These are phyloP conservation scores for Conchocele bisecta DNA, from an alignment of 2,888 invertebrate species.

Conservation along the genomic window DNA sequence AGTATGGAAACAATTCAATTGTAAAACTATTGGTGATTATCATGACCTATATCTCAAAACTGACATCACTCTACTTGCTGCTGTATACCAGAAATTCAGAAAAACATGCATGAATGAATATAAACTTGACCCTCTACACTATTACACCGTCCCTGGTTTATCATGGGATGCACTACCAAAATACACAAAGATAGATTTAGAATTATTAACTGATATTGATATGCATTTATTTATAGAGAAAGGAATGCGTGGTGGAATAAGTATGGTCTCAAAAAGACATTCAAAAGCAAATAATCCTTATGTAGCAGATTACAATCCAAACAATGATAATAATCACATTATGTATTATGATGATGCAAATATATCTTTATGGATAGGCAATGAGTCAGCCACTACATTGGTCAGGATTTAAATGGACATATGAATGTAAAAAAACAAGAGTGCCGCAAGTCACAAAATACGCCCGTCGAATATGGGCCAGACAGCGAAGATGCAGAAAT, in stretches of 20 bases:
- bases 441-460: too few species aligned
- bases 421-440: neutral
- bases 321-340: slow-evolving; percentile 21
- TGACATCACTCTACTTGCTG: slow-evolving; percentile 72
- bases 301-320: slow-evolving; percentile 13
- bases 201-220: slow-evolving; percentile 70
- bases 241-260: slow-evolving; percentile 54
- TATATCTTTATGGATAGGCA: slow-evolving; percentile 46
- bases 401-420: neutral
- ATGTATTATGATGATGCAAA: slow-evolving; percentile 41
- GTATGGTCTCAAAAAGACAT: slow-evolving; percentile 63
- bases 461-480: too few species aligned
- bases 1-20: slow-evolving; percentile 54
- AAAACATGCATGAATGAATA: slow-evolving; percentile 61
- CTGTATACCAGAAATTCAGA: slow-evolving; percentile 77
- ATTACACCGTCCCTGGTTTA: slow-evolving; percentile 72
- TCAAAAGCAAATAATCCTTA: slow-evolving; percentile 71
- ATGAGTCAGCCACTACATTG: neutral
- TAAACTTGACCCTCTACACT: slow-evolving; percentile 69
- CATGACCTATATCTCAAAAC: slow-evolving; percentile 57
- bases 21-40: slow-evolving; percentile 61
- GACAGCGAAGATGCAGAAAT: too few species aligned
- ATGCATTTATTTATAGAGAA: slow-evolving; percentile 65
- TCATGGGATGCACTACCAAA: slow-evolving; percentile 56
- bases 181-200: slow-evolving; percentile 64